These are phyloP conservation scores for Labia minor DNA, from an alignment of 2,888 invertebrate species.

Conservation along the genomic window DNA sequence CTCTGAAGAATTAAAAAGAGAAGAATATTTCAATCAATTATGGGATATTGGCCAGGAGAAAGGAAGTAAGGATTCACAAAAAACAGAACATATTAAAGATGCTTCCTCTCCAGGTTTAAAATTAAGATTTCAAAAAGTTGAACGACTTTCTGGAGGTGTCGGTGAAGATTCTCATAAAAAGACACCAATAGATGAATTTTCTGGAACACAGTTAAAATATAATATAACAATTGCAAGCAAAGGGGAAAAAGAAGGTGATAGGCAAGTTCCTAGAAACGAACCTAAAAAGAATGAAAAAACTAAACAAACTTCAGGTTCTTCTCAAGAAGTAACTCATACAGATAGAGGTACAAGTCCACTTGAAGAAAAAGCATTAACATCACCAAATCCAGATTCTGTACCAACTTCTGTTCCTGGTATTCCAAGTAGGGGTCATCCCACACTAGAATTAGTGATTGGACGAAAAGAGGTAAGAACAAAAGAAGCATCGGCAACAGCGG, in stretches of 20 bases:
- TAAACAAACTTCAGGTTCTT: neutral
- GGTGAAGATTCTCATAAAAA: slow-evolving; percentile 39
- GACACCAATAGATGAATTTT: slow-evolving; percentile 29
- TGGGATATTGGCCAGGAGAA: slow-evolving; percentile 26
- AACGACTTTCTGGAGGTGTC: slow-evolving; percentile 30
- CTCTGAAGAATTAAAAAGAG: slow-evolving; percentile 23
- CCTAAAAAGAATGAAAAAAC: slow-evolving; percentile 33
- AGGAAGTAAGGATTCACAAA: slow-evolving; percentile 30
- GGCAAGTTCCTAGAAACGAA: slow-evolving; percentile 40
- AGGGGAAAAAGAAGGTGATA: slow-evolving; percentile 37
- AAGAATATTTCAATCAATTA: slow-evolving; percentile 19
- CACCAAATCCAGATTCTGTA: slow-evolving; percentile 24
- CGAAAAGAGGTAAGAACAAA: slow-evolving; percentile 43
- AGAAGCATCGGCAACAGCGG: slow-evolving; percentile 42
- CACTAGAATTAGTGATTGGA: slow-evolving; percentile 42
- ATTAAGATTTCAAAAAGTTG: slow-evolving; percentile 26
- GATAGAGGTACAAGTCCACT: slow-evolving; percentile 38
- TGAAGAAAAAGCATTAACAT: slow-evolving; percentile 31
- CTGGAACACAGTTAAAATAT: neutral
- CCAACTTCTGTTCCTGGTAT: slow-evolving; percentile 17
- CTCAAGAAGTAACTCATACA: slow-evolving; percentile 27
- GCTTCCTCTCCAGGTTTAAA: neutral
- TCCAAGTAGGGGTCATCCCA: slow-evolving; percentile 29
- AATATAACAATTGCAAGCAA: slow-evolving; percentile 8
- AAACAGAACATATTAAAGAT: slow-evolving; percentile 29